Conservation (phyloP, 2,888 invertebrate species). For the Hyposoter didymator region DNA sequence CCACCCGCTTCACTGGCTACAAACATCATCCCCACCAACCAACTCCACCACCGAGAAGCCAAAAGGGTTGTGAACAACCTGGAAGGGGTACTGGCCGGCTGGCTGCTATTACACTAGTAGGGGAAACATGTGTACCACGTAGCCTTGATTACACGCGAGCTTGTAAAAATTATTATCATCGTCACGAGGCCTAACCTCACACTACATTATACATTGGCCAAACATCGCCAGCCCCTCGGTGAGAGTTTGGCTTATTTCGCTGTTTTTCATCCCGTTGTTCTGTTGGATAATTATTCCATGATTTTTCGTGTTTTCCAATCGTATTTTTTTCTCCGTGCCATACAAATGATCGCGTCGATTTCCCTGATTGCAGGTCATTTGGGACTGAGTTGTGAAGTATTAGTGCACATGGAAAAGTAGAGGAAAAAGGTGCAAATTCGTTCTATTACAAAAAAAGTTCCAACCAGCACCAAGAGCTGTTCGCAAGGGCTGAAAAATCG, state of each 20-base stretch:
- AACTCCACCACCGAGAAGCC: conserved; percentile 64
- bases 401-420: not conserved
- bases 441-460: not conserved
- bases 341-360: not conserved
- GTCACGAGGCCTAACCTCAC: conserved; percentile 66
- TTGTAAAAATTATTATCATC: conserved; percentile 83
- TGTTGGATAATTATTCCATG: not conserved
- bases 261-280: not conserved
- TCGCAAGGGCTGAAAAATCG: not conserved
- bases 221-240: conserved; percentile 6
- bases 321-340: not conserved
- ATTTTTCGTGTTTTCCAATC: not conserved
- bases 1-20: conserved; percentile 67
- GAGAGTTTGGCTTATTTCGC: not conserved
- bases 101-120: conserved; percentile 55
- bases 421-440: not conserved
- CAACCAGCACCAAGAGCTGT: not conserved
- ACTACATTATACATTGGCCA: conserved; percentile 40
- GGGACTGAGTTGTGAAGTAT: not conserved
- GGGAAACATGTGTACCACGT: conserved; percentile 81
- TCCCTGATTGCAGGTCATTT: not conserved
- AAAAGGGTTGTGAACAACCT: conserved; percentile 69
- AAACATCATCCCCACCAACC: conserved; percentile 63
- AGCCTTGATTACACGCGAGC: conserved; percentile 82
- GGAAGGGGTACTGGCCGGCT: conserved; percentile 72